These are phyloP conservation scores for Anagrus nilaparvatae DNA, from an alignment of 1,140 invertebrate genomes.

Conservation along the genomic window DNA sequence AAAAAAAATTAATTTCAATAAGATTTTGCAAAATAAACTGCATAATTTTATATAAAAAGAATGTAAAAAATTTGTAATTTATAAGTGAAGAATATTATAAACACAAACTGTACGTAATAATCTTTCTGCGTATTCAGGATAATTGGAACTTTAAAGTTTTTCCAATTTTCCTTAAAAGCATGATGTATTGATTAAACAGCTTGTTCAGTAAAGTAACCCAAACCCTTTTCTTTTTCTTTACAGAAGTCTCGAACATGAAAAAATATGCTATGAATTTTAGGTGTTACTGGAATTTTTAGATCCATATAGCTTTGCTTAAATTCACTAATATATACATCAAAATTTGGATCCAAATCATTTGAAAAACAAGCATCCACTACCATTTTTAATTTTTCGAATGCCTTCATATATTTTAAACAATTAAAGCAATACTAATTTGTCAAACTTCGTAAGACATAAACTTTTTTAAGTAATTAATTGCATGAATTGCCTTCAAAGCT, in stretches of 20 bases:
- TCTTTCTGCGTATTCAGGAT: too few relatives aligned
- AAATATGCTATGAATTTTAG: not conserved
- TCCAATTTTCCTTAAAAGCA: not conserved
- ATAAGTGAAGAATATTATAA: too few relatives aligned
- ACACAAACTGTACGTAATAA: too few relatives aligned
- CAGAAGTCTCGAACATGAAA: not conserved
- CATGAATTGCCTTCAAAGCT: not conserved
- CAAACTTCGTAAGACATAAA: not conserved
- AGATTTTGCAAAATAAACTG: too few relatives aligned
- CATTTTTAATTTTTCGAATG: not conserved
- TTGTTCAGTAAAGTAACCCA: not conserved
- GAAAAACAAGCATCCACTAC: slow-evolving; percentile 1
- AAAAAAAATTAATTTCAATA: too few relatives aligned
- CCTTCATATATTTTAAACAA: not conserved
- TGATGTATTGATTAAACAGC: not conserved
- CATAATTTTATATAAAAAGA: too few relatives aligned
- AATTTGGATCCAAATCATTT: not conserved
- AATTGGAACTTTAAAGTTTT: not conserved
- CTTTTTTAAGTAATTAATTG: not conserved
- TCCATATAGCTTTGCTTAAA: not conserved
- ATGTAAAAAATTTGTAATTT: too few relatives aligned
- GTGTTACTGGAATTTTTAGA: not conserved
- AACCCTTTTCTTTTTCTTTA: not conserved
- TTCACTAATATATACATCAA: not conserved
- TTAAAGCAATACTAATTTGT: not conserved